phyloP scores from a whole-genome alignment of 2,797 vertebrate genomes.

The Acanthurus leucopareius region DNA sequence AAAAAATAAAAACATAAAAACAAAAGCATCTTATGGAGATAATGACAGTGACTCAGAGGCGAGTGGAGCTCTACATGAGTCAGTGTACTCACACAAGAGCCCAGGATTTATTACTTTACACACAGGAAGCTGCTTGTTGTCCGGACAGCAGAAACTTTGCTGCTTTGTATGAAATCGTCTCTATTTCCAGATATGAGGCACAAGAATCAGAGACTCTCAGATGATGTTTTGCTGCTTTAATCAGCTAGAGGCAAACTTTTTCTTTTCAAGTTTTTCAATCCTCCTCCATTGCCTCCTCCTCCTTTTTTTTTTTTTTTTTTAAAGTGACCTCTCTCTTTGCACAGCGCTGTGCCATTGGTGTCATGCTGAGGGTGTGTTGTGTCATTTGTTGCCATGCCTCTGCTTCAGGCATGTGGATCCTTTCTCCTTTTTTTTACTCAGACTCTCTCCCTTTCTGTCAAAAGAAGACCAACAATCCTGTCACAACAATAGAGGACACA shows the following conservation, averaged over 20 bases:
- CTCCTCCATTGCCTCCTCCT: constrained; percentile 11
- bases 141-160: constrained; percentile 13
- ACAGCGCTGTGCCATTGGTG: constrained; percentile 62
- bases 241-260: constrained; percentile 49
- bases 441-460: constrained; percentile 56
- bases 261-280: constrained; percentile 37
- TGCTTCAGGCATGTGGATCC: constrained; percentile 74
- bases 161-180: constrained; percentile 17
- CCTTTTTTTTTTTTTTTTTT: constrained; percentile 14
- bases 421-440: constrained; percentile 61
- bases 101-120: constrained; percentile 30
- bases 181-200: not conserved
- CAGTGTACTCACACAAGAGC: constrained; percentile 19
- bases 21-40: constrained; percentile 13
- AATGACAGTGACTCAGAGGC: constrained; percentile 29
- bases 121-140: constrained; percentile 9
- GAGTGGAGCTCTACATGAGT: constrained; percentile 22
- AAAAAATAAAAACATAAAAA: constrained; percentile 9
- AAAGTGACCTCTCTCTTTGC: constrained; percentile 61
- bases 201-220: constrained; percentile 27
- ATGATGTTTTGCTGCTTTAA: constrained; percentile 40
- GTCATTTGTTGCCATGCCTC: constrained; percentile 82
- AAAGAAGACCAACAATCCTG: constrained; percentile 55
- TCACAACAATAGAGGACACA: constrained; percentile 60
- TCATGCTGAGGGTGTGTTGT: constrained; percentile 75